Evolutionary conservation across 2,888 invertebrate species (phyloP), one percentile per base, ranked within the genome.

Genomic region (Polylopha cassiicola): DNA sequence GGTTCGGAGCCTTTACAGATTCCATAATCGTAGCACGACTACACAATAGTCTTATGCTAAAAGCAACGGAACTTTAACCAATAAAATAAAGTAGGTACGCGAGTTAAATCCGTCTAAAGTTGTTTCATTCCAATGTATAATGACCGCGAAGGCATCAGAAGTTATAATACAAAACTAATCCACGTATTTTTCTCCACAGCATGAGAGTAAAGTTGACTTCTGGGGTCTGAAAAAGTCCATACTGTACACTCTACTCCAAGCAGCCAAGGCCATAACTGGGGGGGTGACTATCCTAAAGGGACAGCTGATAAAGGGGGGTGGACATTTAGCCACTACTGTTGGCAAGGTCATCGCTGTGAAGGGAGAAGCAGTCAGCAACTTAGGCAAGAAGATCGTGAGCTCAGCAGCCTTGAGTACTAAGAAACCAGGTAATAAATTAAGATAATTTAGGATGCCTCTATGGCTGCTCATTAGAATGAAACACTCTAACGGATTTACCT

Each of bases 281-380:
- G 94, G 95, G 29, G 92, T 94, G 5, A 90, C 95, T 2, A 95
- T 95, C 14, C 87, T 95, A n/a, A 95, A 94, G 61, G 95, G 95
- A 0, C 94, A 95, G 69, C 81, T 95, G 15, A 91, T 95, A 54
- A 95, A 95, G 77, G 95, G 94, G 23, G 91, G 94, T 36, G 95
- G 95, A 6, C 73, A 84, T 0, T 56, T 88, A 14, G 86, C 87
- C 0, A 59, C 80, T 0, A 81, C 78, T 3, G 50, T 85, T 1
- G 86, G 86, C 31, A 78, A 87, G 60, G 84, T 93, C 29, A 90
- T 94, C 41, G 89, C 90, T 7, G 89, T 89, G 10, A 92, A 93
- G 56, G 95, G 95, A 2, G 94, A 95, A 48, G 91, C 90, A 3
- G 92, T 95, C 49, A 89, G 92, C 36, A 90, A 91, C 55, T 82